phyloP scores from a whole-genome alignment of 2,113 vertebrate species.

The Hydrochoerus hydrochaeris region DNA sequence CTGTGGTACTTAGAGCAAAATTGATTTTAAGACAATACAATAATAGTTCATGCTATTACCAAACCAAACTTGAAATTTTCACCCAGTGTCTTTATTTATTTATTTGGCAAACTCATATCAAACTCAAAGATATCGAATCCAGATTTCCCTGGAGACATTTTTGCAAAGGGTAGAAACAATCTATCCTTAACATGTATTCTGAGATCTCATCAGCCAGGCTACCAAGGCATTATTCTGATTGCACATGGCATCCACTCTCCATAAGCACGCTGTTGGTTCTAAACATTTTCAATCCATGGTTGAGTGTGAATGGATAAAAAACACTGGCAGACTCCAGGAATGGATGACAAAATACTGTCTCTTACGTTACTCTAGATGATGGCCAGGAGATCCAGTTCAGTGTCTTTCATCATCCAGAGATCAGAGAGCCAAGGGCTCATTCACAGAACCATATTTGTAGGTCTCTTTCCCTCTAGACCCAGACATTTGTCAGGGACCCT shows the following conservation, averaged over 20 bases:
- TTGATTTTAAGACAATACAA: conserved; percentile 34
- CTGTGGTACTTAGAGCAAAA: neutral
- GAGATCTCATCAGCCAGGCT: neutral
- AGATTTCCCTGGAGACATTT: neutral
- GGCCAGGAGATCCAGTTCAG: neutral
- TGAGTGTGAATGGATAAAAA: neutral
- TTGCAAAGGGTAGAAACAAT: neutral
- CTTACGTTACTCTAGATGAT: neutral
- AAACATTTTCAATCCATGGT: neutral
- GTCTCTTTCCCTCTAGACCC: neutral
- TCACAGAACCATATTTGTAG: neutral
- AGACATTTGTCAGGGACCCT: neutral
- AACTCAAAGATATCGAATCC: neutral
- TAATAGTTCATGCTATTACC: neutral
- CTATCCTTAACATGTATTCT: neutral
- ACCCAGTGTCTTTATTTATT: neutral
- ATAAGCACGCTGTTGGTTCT: neutral
- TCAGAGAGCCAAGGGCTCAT: neutral
- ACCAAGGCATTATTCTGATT: neutral
- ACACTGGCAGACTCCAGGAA: neutral
- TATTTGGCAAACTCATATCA: neutral
- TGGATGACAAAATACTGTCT: neutral
- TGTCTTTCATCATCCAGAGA: neutral
- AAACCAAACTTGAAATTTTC: neutral
- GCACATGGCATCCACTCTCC: neutral